Evolutionary conservation across 2,888 invertebrate species (phyloP).

Genomic region (Sturmia bella): DNA sequence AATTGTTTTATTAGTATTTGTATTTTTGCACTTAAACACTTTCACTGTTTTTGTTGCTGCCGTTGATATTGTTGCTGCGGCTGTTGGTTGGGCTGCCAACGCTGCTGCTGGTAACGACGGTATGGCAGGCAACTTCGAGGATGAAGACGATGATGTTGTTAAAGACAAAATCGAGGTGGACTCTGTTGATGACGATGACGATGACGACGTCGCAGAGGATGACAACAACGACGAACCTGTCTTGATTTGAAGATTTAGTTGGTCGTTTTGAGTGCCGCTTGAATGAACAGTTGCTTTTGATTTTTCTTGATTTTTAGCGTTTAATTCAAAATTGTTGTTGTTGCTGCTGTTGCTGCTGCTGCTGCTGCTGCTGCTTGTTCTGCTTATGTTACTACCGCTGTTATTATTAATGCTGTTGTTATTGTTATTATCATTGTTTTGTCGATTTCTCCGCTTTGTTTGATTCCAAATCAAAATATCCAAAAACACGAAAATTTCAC

Average conservation of each 20-base stretch:
- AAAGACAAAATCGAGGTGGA: not conserved
- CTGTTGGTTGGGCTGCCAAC: constrained; percentile 19
- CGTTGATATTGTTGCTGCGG: constrained; percentile 24
- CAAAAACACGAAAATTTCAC: constrained; percentile 81
- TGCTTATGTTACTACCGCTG: constrained; percentile 10
- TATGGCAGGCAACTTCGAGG: constrained; percentile 11
- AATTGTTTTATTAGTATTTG: constrained; percentile 64
- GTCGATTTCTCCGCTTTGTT: constrained; percentile 80
- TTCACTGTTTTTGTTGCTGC: constrained; percentile 58
- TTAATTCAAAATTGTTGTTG: constrained; percentile 44
- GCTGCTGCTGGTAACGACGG: constrained; percentile 32
- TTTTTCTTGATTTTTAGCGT: constrained; percentile 32
- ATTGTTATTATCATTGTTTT: constrained; percentile 75
- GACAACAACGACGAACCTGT: constrained; percentile 5
- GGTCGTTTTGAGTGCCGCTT: constrained; percentile 5
- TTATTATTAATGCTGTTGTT: constrained; percentile 62
- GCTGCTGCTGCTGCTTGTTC: constrained; percentile 33
- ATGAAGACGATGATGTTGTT: constrained; percentile 11
- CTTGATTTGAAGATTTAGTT: constrained; percentile 11
- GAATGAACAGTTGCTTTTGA: constrained; percentile 4
- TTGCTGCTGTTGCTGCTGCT: constrained; percentile 44
- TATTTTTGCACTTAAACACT: constrained; percentile 69
- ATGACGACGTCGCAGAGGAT: not conserved
- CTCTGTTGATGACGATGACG: not conserved
- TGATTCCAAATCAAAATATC: constrained; percentile 81